Conservation (phyloP, 2,113 vertebrate species). For the Phrynocephalus versicolor region DNA sequence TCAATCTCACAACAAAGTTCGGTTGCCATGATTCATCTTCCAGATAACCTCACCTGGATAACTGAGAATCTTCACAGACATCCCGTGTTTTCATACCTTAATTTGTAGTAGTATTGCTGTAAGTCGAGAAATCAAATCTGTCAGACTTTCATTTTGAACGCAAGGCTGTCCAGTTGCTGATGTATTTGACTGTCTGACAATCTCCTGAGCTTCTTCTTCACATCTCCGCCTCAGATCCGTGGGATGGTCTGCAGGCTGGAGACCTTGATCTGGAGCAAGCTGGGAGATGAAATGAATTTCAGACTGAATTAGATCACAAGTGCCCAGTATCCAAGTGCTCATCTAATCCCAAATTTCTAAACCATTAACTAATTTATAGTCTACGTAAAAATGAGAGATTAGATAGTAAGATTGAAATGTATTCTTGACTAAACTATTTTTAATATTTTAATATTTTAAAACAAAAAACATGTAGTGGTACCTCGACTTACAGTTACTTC, state of each 20-base stretch:
- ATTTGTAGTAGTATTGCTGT: conserved; percentile 96
- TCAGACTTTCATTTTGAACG: conserved; percentile 85
- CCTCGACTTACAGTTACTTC: too few species aligned
- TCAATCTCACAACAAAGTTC: too few species aligned
- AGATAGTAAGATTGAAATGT: neutral
- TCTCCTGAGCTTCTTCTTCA: conserved; percentile 93
- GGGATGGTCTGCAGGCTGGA: conserved; percentile 90
- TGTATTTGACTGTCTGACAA: conserved; percentile 84
- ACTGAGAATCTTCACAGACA: too few species aligned
- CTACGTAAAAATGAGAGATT: neutral
- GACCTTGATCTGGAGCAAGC: conserved; percentile 95
- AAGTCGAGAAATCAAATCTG: conserved; percentile 90
- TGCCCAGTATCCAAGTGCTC: neutral
- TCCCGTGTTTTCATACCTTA: too few species aligned
- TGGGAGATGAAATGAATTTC: conserved; percentile 43
- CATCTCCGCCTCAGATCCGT: conserved; percentile 89
- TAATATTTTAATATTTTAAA: neutral
- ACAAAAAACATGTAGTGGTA: too few species aligned
- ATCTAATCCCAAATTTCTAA: neutral
- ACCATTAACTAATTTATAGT: neutral
- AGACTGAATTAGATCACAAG: neutral
- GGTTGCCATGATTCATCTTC: too few species aligned
- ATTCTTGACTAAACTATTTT: neutral
- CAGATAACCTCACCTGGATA: too few species aligned
- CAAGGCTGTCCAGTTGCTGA: conserved; percentile 81